Evolutionary conservation across 2,797 vertebrate genomes (phyloP).

Genomic region (Leucoraja ocellata): DNA sequence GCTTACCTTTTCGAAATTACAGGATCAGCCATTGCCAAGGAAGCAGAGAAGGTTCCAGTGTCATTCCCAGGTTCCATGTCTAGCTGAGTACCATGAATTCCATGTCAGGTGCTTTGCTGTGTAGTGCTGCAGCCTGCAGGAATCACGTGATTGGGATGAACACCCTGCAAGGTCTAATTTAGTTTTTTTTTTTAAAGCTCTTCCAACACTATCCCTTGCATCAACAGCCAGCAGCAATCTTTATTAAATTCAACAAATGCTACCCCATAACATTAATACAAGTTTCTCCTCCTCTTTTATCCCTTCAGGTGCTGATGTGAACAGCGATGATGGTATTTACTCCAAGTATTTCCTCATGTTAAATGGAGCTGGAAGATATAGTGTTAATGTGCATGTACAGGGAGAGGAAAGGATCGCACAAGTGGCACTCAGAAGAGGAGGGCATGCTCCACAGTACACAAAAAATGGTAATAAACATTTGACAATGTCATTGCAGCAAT

Average conservation of each 20-base stretch:
- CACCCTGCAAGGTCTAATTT: neutral
- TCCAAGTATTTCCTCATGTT: conserved; percentile 56
- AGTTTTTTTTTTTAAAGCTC: neutral
- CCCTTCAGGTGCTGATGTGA: conserved; percentile 52
- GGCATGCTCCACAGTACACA: conserved; percentile 51
- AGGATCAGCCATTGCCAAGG: neutral
- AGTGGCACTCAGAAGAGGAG: conserved; percentile 39
- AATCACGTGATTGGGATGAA: neutral
- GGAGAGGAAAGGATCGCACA: conserved; percentile 39
- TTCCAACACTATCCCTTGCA: too few species aligned
- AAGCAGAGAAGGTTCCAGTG: neutral
- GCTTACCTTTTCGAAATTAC: neutral
- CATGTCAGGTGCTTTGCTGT: neutral
- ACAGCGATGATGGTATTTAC: conserved; percentile 57
- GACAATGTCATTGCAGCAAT: neutral
- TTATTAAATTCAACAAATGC: too few species aligned
- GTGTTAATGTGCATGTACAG: conserved; percentile 50
- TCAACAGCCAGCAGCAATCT: too few species aligned
- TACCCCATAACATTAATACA: too few species aligned
- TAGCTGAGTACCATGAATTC: neutral
- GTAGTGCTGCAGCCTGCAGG: neutral
- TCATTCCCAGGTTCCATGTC: too few species aligned
- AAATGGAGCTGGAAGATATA: conserved; percentile 49
- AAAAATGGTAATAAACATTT: conserved; percentile 49
- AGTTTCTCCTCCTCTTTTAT: too few species aligned